Percentiles rank a stretch among this genome's conserved stretches.
These are phyloP conservation scores for Tipula confusa DNA, from an alignment of 2,888 invertebrate species.

Conservation along the genomic window DNA sequence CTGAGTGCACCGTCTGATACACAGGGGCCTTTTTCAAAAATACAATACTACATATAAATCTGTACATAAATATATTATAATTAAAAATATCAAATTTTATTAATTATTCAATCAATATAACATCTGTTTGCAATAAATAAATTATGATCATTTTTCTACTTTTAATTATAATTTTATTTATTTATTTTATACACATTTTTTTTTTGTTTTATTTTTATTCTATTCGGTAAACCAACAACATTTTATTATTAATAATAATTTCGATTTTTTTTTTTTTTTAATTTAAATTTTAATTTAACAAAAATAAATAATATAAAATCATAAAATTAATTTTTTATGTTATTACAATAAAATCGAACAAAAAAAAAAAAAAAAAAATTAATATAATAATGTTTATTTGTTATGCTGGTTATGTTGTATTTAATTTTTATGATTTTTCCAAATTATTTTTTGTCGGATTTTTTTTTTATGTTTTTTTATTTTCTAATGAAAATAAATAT, in stretches of 20 bases:
- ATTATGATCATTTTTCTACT: conserved; percentile 25
- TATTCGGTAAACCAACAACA: not conserved
- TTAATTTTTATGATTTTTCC: conserved; percentile 25
- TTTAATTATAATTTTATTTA: conserved; percentile 25
- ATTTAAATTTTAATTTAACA: conserved; percentile 7
- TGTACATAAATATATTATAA: not conserved
- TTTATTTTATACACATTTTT: not conserved
- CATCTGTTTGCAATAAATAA: conserved; percentile 12
- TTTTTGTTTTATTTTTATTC: no score
- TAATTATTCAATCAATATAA: not conserved
- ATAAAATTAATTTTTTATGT: conserved; percentile 25
- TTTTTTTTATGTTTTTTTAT: not conserved
- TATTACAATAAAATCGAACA: not conserved
- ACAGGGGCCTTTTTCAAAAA: no score
- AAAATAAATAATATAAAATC: conserved; percentile 20
- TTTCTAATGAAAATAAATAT: conserved; percentile 13
- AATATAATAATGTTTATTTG: conserved; percentile 12
- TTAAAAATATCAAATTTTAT: conserved; percentile 25
- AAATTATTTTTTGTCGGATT: not conserved
- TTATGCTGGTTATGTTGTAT: conserved; percentile 25
- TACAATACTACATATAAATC: not conserved
- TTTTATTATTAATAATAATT: conserved; percentile 25
- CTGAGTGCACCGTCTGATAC: no score
- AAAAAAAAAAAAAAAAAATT: conserved; percentile 17
- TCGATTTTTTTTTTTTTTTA: not conserved